These are phyloP conservation scores for Phorcus lineatus DNA, from an alignment of 2,888 invertebrate species.

Conservation along the genomic window DNA sequence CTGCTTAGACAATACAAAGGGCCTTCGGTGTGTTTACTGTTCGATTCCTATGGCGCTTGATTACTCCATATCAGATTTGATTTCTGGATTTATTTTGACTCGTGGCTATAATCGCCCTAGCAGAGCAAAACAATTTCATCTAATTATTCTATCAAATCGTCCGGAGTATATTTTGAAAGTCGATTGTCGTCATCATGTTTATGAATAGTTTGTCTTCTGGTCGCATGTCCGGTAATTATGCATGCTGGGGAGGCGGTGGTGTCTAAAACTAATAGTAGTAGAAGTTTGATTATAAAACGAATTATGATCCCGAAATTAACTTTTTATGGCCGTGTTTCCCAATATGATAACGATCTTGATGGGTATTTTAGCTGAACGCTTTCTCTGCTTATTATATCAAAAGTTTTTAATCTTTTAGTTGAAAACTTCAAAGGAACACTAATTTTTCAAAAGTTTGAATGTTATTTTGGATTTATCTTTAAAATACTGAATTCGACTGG, in stretches of 20 bases:
- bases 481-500: too few relatives aligned
- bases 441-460: too few relatives aligned
- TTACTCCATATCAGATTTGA: not conserved
- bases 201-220: not conserved
- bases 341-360: too few relatives aligned
- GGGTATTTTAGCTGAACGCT: too few relatives aligned
- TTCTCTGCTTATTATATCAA: too few relatives aligned
- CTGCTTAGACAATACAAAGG: not conserved
- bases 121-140: not conserved
- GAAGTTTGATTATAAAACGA: too few relatives aligned
- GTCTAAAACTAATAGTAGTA: too few relatives aligned
- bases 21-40: not conserved
- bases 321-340: too few relatives aligned
- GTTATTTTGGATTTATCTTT: too few relatives aligned
- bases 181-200: not conserved
- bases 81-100: slow-evolving; percentile 8
- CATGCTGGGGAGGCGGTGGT: not conserved
- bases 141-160: slow-evolving; percentile 8
- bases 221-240: not conserved
- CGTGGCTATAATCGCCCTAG: not conserved
- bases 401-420: too few relatives aligned
- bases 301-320: too few relatives aligned
- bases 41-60: not conserved
- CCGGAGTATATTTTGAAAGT: not conserved
- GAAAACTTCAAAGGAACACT: too few relatives aligned